Evolutionary conservation across 2,888 invertebrate species (phyloP), one percentile per base, ranked within the genome.

Genomic region (Drosophila borborema): DNA sequence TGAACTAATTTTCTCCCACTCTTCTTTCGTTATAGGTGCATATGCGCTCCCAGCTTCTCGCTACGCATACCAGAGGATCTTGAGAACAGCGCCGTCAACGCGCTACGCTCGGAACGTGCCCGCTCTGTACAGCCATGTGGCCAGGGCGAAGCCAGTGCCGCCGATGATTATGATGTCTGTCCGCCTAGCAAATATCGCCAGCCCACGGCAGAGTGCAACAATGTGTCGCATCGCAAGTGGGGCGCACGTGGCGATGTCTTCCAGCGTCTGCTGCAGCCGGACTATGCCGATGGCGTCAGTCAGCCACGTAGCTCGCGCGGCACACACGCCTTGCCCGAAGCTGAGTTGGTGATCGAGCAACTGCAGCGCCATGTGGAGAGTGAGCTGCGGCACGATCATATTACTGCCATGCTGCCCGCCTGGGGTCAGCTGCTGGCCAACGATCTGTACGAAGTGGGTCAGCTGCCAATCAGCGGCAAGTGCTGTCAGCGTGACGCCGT

Each of bases 191-290:
- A 97, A 92, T 98, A 96, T 93, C 94, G 98, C 61, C 95, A 96
- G 69, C 95, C 96, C 0, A 96, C 96, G 53, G 98, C 97, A 0
- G 96, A 96, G 89, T 98, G 98, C 93, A 98, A 98, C 93, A 98
- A 98, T 91, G 96, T 98, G 2, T 94, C 97, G 46, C 96, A 97
- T 92, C 95, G 97, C 2, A 95, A 95, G 34, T 97, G 97, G 97
- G 98, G 98, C 1, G 95, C 96, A 62, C 94, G 97, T 41, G 96
- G 97, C 10, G 96, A 96, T 61, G 95, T 96, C 6, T 97, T 97
- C 92, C 93, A 97, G 43, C 94, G 97, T 76, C 93, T 97, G 20
- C 91, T 97, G 74, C 94, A 95, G 4, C 95, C 97, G 0, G 95
- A 95, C 70, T 97, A 98, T 91, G 94, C 95, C 49, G 96, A 94